Base-by-base conservation (phyloP, 2,888 invertebrate genomes). In the Cantharis nigra region DNA sequence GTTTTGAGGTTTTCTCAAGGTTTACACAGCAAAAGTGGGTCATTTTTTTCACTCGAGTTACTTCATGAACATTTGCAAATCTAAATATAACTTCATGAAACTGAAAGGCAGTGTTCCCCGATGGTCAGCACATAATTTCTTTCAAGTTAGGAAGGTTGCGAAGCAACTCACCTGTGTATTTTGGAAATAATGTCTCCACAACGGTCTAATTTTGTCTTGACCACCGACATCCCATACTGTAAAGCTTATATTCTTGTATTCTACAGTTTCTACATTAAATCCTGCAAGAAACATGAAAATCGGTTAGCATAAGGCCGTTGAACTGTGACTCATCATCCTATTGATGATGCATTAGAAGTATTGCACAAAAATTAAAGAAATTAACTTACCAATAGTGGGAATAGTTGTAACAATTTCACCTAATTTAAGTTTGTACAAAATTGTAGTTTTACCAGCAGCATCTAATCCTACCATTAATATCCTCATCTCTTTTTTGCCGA, bases 401-500 rank as follows among this genome's bases (percentile, higher is more conserved):
- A 99, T 99, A 89, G 99, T 99, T 89, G 98, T 98, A 89, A 99
- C 98, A 92, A 98, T 98, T 95, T 99, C 98, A 90, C 98, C 98
- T 93, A 99, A 94, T 94, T 99, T 99, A 90, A 99, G 94, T 95
- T 99, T 99, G 93, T 98, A 98, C 91, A 99, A 93, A 91, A 99
- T 99, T 91, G 98, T 99, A 89, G 99, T 99, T 95, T 99, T 99
- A 93, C 99, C 99, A 91, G 99, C 99, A 88, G 98, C 98, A 93
- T 99, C 98, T 89, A 98, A 93, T 89, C 98, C 98, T 86, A 98
- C 98, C 98, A 99, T 99, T 91, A 99, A 92, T 94, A 99, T 98
- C 93, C 99, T 96, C 99, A 99, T 99, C 93, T 99, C 98, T 90
- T 98, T 99, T 92, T 99, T 99, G 92, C 99, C 99, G 91, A 99